Evolutionary conservation across 2,797 vertebrate genomes (phyloP), one percentile per base, ranked within the genome.

Genomic region (Martes flavigula): DNA sequence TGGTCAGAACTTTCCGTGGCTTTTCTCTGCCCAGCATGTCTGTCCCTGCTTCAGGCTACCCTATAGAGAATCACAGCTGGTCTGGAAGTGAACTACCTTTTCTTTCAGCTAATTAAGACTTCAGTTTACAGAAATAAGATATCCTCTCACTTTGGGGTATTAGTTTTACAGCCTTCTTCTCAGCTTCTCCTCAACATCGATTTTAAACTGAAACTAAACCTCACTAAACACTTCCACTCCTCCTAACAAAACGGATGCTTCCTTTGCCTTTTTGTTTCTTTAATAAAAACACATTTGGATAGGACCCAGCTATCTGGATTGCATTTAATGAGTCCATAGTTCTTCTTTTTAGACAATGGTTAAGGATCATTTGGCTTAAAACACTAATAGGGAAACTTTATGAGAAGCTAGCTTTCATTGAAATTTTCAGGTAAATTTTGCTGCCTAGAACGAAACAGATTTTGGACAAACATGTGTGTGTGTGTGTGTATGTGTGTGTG

Each of bases 61-160:
- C 40, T 87, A 40, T 46, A 81, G 81, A 96, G 94, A 93, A 79
- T 38, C 43, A 82, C 91, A 89, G 77, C 73, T 92, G 96, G 32
- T 94, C 93, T 88, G 85, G 56, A 93, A 79, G 38, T 30, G 17
- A 87, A 4, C 32, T 90, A 32, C 8, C 46, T 68, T 84, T 89
- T 66, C 68, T 90, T 94, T 91, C 43, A 86, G 90, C 64, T 98
- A 96, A 97, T 93, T 96, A 94, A 93, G 25, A 86, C 84, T n/a
- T 93, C 56, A 40, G 43, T 77, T 86, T 66, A 79, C 56, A 87
- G 68, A 94, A 87, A 94, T 64, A 18, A 97, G 51, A 70, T n/a
- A 91, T 38, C 78, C 43, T 89, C 6, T 95, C 38, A 70, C 48
- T 91, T 87, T 75, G 32, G 54, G 21, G 5, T 62, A 77, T 94